These are phyloP conservation scores for Pomatostomus ruficeps DNA, from an alignment of 2,113 vertebrate genomes.

Conservation along the genomic window DNA sequence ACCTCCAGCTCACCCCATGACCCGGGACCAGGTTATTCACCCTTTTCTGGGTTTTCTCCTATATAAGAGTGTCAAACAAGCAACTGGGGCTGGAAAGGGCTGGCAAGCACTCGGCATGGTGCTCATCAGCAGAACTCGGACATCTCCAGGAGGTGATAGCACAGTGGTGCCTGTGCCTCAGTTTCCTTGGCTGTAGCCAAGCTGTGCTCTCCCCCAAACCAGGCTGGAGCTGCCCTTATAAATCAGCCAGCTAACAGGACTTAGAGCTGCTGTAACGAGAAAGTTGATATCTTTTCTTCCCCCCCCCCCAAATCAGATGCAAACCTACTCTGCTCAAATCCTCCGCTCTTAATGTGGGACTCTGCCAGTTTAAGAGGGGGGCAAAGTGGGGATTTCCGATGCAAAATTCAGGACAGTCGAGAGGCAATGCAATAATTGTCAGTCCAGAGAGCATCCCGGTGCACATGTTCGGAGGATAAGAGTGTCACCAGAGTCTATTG, in stretches of 20 bases:
- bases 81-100: background rate
- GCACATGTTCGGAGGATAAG: slow-evolving; percentile 65
- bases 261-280: background rate
- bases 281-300: background rate
- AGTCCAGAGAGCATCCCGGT: slow-evolving; percentile 54
- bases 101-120: background rate
- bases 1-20: background rate
- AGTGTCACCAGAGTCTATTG: slow-evolving; percentile 73
- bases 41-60: background rate
- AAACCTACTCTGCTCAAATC: slow-evolving; percentile 8
- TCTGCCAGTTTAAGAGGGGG: slow-evolving; percentile 9
- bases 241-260: background rate
- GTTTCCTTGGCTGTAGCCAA: background rate
- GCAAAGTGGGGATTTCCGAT: background rate
- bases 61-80: background rate
- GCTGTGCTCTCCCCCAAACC: background rate
- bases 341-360: background rate
- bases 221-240: background rate
- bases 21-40: background rate
- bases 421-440: slow-evolving; percentile 61
- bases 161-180: background rate
- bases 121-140: background rate
- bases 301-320: background rate
- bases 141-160: background rate
- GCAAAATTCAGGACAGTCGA: slow-evolving; percentile 46